phyloP scores from a whole-genome alignment of 2,888 invertebrate genomes.

The Apodemia mormo region DNA sequence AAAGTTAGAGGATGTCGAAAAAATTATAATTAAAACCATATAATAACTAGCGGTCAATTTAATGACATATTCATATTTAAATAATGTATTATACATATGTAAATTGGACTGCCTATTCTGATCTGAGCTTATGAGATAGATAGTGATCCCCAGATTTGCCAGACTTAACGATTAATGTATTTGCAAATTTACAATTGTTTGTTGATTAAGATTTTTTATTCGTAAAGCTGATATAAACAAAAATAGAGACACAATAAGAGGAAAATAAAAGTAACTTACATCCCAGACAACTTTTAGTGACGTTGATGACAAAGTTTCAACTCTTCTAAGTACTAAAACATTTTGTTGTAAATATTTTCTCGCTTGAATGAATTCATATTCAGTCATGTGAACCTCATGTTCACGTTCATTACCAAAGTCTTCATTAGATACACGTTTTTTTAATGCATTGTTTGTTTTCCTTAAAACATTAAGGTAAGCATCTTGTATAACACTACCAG shows the following conservation, averaged over 20 bases:
- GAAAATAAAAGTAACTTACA: constrained; percentile 78
- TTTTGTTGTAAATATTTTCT: constrained; percentile 89
- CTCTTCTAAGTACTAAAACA: constrained; percentile 87
- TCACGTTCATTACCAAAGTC: constrained; percentile 61
- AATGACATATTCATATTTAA: too few species aligned
- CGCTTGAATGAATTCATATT: constrained; percentile 89
- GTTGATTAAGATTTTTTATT: neutral
- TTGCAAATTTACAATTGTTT: neutral
- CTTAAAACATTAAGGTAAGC: constrained; percentile 73
- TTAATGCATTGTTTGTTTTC: constrained; percentile 68
- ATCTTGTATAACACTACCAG: constrained; percentile 77
- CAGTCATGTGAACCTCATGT: constrained; percentile 80
- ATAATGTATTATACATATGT: too few species aligned
- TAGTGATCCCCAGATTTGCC: too few species aligned
- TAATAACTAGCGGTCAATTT: too few species aligned
- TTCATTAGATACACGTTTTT: constrained; percentile 56
- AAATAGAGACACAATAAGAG: neutral
- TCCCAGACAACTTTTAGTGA: constrained; percentile 91
- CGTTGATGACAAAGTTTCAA: constrained; percentile 87
- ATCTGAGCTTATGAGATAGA: too few species aligned
- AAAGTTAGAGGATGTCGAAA: too few species aligned
- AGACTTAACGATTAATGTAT: neutral
- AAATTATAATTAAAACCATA: too few species aligned
- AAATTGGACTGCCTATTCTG: too few species aligned
- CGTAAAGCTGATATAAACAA: neutral